Conservation (phyloP, 1,140 invertebrate genomes). For the Saccostrea glomerata region DNA sequence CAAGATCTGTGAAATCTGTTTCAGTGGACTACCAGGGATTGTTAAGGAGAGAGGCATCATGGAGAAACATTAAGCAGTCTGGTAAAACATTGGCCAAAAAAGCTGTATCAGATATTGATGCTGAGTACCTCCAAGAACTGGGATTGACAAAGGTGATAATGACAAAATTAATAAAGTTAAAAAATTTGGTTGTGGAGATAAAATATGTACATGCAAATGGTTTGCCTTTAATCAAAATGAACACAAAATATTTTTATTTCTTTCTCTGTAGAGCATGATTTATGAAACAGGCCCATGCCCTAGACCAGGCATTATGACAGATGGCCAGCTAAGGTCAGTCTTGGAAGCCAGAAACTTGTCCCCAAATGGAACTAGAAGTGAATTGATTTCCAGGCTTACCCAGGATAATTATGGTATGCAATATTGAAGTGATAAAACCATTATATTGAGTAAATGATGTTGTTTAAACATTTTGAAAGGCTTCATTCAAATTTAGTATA, state of each 20-base stretch:
- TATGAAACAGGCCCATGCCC: conserved; percentile 57
- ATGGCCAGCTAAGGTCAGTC: conserved; percentile 42
- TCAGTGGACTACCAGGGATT: not conserved
- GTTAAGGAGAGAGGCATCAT: conserved; percentile 18
- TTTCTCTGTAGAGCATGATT: conserved; percentile 43
- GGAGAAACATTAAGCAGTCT: conserved; percentile 15
- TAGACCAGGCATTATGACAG: conserved; percentile 59
- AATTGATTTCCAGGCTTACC: conserved; percentile 45
- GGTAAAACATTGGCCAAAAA: conserved; percentile 28
- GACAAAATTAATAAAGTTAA: not conserved
- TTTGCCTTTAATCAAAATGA: not conserved
- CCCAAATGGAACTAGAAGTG: conserved; percentile 50
- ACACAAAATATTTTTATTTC: not conserved
- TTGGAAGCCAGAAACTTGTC: conserved; percentile 48
- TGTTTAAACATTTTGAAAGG: too few species aligned
- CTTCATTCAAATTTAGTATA: too few species aligned
- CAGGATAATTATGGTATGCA: conserved; percentile 30
- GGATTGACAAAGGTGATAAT: conserved; percentile 15
- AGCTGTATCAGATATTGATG: not conserved
- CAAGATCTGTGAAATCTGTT: not conserved
- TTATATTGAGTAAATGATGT: not conserved
- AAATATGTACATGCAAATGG: not conserved
- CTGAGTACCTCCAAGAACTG: not conserved
- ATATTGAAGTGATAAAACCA: not conserved
- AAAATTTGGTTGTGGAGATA: not conserved